Conservation (phyloP, 2,888 invertebrate species). For the Chrysolina haemoptera region DNA sequence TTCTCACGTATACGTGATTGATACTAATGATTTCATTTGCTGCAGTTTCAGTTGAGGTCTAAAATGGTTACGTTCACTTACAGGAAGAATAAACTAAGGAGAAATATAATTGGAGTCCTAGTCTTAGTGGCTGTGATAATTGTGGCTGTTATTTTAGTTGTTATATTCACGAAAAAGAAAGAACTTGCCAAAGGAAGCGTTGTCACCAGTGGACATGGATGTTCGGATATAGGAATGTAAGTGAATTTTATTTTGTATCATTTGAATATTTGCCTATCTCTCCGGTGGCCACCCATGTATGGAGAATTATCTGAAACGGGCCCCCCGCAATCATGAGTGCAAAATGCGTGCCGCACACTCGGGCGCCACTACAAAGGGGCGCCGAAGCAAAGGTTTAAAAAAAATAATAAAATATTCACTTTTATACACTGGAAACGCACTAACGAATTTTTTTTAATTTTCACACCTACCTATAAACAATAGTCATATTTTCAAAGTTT, state of each 20-base stretch:
- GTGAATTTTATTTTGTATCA: conserved; percentile 11
- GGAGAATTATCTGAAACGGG: no score
- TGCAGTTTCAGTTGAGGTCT: conserved; percentile 3
- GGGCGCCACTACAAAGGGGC: no score
- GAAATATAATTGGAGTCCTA: conserved; percentile 7
- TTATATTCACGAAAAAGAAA: conserved; percentile 23
- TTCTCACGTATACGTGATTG: background rate
- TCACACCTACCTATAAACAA: no score
- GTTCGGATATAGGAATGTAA: conserved; percentile 54
- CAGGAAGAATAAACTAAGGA: conserved; percentile 31
- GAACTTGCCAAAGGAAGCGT: conserved; percentile 43
- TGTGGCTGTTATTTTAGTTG: conserved; percentile 9
- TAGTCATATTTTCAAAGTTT: no score
- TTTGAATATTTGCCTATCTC: no score
- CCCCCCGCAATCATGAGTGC: no score
- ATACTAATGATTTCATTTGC: background rate
- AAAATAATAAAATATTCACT: no score
- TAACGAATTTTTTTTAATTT: no score
- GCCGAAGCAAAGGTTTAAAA: no score
- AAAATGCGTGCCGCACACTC: no score
- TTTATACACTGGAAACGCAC: no score
- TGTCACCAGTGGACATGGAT: conserved; percentile 52
- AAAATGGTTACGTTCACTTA: conserved; percentile 32
- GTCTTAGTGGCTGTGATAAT: conserved; percentile 20
- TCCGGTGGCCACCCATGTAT: no score